phyloP scores from a whole-genome alignment of 2,888 invertebrate genomes.

The Trisateles emortualis region DNA sequence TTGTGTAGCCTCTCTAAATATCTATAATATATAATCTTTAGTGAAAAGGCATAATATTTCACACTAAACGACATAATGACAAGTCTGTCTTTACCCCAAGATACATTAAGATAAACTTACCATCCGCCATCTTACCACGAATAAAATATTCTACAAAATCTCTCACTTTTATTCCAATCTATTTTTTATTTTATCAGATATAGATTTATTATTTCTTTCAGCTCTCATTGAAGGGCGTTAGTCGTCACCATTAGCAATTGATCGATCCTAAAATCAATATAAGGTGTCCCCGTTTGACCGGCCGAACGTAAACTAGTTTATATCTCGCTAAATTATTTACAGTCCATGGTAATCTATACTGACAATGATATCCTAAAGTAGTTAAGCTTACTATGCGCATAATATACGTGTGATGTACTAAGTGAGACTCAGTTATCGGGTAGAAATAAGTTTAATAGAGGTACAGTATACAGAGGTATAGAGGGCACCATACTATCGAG shows the following conservation, averaged over 20 bases:
- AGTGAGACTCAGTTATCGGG: no score
- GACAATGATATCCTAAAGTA: conserved; percentile 27
- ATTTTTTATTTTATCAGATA: background rate
- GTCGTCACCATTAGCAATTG: no score
- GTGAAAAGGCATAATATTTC: background rate
- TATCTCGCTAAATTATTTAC: conserved; percentile 1
- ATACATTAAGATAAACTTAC: background rate
- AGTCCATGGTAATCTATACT: background rate
- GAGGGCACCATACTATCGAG: no score
- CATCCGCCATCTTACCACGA: background rate
- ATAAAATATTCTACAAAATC: background rate
- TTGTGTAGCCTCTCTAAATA: no score
- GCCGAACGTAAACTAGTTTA: background rate
- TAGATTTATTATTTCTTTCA: background rate
- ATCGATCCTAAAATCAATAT: conserved; percentile 15
- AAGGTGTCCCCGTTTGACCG: conserved; percentile 8
- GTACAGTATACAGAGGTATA: no score
- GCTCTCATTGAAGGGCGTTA: background rate
- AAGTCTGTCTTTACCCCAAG: background rate
- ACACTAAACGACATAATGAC: background rate
- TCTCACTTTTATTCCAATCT: background rate
- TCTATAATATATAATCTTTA: no score
- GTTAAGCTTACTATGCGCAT: no score
- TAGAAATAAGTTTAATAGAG: no score
- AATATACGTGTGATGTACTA: no score